A percentile compares a stretch with the other conserved stretches of the same genome.
phyloP scores from a whole-genome alignment of 2,113 vertebrate species.

The Crotophaga sulcirostris region DNA sequence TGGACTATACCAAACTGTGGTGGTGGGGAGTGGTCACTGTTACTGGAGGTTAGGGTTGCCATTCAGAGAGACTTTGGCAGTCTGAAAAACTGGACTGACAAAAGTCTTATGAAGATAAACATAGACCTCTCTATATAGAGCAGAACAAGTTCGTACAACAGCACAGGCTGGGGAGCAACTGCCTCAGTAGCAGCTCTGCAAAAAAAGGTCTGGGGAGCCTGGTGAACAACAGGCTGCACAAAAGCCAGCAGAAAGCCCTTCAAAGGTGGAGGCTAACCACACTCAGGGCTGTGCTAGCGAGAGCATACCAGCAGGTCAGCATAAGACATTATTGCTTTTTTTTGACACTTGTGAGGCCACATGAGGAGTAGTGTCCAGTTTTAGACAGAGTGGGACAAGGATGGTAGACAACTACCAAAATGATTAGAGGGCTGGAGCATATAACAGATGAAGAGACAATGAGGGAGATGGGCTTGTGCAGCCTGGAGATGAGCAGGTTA shows the following conservation, averaged over 20 bases:
- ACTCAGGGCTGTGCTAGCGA: background rate
- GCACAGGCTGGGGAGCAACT: background rate
- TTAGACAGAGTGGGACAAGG: background rate
- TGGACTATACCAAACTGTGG: background rate
- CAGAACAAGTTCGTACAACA: background rate
- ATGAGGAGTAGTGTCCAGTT: background rate
- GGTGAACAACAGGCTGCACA: background rate
- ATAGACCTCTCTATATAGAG: background rate
- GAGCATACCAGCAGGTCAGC: background rate
- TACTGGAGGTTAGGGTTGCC: background rate
- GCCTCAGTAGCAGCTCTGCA: background rate
- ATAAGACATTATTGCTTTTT: background rate
- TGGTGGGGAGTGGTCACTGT: background rate
- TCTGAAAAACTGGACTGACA: background rate
- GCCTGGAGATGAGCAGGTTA: background rate
- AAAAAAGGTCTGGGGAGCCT: background rate
- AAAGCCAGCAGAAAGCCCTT: background rate
- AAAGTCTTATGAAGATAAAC: background rate
- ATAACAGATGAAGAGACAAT: background rate
- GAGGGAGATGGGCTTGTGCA: background rate
- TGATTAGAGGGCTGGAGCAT: background rate
- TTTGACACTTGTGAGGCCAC: background rate
- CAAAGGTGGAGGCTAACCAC: background rate
- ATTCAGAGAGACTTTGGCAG: background rate
- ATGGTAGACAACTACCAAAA: background rate